phyloP scores from a whole-genome alignment of 2,113 vertebrate genomes.

The Archilochus colubris region DNA sequence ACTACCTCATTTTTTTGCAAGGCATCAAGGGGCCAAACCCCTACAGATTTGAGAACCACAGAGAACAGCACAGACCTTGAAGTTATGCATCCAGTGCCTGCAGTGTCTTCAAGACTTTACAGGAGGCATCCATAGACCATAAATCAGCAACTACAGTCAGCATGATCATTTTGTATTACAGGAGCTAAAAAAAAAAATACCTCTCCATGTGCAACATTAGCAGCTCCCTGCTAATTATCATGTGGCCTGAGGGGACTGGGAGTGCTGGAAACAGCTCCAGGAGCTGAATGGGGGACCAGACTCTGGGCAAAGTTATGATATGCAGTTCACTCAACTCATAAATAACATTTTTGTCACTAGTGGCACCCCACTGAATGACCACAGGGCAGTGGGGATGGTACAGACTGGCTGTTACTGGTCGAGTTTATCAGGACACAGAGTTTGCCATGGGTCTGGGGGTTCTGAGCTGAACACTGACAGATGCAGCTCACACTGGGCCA shows the following conservation, averaged over 20 bases:
- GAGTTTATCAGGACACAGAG: neutral
- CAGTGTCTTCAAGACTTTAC: neutral
- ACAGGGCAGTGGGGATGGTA: neutral
- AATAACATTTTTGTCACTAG: neutral
- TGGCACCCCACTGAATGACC: neutral
- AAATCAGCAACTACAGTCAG: neutral
- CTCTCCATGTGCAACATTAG: neutral
- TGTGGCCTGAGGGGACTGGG: accelerated
- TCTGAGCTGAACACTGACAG: neutral
- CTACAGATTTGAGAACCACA: neutral
- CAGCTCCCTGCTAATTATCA: neutral
- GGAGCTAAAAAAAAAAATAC: neutral
- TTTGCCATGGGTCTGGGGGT: neutral
- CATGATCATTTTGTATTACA: neutral
- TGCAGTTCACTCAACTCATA: neutral
- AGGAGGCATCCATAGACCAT: neutral
- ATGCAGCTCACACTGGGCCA: neutral
- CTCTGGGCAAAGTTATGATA: neutral
- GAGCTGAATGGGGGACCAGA: neutral
- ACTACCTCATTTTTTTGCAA: neutral
- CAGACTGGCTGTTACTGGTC: neutral
- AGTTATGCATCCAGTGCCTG: neutral
- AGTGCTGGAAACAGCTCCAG: neutral
- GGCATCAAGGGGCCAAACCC: neutral
- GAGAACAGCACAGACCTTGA: neutral